Percentiles rank a stretch among this genome's conserved stretches.
These are phyloP conservation scores for Standfussiana lucernea DNA, from an alignment of 2,888 invertebrate genomes.

Conservation along the genomic window DNA sequence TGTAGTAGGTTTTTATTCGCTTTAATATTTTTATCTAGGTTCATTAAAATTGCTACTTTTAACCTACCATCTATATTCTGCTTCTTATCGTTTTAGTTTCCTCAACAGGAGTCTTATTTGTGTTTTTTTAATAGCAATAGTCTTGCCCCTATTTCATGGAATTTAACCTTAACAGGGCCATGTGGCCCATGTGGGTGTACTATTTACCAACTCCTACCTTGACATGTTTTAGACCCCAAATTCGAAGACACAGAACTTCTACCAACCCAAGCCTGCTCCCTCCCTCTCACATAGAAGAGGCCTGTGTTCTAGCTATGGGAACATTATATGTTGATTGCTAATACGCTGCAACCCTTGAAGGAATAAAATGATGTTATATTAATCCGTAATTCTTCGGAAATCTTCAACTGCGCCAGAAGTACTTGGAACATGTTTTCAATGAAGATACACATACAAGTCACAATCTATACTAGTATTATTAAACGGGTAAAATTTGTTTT, in stretches of 20 bases:
- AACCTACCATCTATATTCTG: not conserved
- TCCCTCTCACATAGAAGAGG: not conserved
- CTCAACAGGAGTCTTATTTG: not conserved
- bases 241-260: not conserved
- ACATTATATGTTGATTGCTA: not conserved
- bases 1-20: conserved; percentile 22
- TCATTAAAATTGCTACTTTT: conserved; percentile 24
- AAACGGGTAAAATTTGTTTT: no score
- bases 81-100: not conserved
- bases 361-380: not conserved
- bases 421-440: not conserved
- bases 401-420: not conserved
- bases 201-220: not conserved
- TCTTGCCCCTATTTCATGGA: not conserved
- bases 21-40: conserved; percentile 4
- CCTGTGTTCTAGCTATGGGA: not conserved
- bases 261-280: not conserved
- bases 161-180: not conserved
- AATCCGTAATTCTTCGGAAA: not conserved
- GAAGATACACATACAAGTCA: not conserved
- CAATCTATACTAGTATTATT: no score
- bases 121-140: no score
- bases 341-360: not conserved
- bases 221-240: not conserved
- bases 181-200: not conserved